Evolutionary conservation across 2,797 vertebrate genomes (phyloP), one percentile per base, ranked within the genome.

Genomic region (Avahi laniger): DNA sequence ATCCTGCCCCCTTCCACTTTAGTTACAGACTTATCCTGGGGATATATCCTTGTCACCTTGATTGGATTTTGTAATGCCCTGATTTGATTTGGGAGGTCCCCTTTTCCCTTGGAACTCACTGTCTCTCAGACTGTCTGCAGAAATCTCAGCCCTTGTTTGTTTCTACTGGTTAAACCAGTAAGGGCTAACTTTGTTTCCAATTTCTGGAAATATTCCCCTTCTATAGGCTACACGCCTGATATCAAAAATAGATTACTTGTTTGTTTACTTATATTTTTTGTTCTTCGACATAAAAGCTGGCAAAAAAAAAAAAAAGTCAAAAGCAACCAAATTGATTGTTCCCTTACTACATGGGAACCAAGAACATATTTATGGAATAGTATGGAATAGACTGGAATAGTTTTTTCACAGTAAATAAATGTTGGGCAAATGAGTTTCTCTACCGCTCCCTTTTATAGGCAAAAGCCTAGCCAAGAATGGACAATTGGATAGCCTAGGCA

Each of bases 241-340:
- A 59, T 76, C 20, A 89, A 95, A 93, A 90, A 88, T 78, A 35
- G 22, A 82, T 96, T 87, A 30, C 14, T 89, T 85, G 22, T 81
- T 82, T 76, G 18, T 73, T 78, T 75, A 22, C 75, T 82, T 84
- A 73, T 81, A 91, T 69, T 11, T 72, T 89, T 93, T 75, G 26
- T 73, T 93, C 75, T 80, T 94, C 76, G 28, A 59, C 5, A 30
- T 93, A 93, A 89, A 96, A 94, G 35, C 24, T 70, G 46, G 41
- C 54, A 95, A 85, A 91, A 81, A 48, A 85, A 91, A 76, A 46
- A 52, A 52, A n/a, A 92, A 92, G 54, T 96, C 69, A 91, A 81
- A 96, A 48, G 57, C 79, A 96, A 89, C 4, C 10, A 87, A 93
- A 81, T 17, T 67, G 72, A 92, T 59, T 76, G 38, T 76, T 95